These are phyloP conservation scores for Palythoa heliodiscus DNA, from an alignment of 92 coral and sea anemone genomes.

Conservation along the genomic window DNA sequence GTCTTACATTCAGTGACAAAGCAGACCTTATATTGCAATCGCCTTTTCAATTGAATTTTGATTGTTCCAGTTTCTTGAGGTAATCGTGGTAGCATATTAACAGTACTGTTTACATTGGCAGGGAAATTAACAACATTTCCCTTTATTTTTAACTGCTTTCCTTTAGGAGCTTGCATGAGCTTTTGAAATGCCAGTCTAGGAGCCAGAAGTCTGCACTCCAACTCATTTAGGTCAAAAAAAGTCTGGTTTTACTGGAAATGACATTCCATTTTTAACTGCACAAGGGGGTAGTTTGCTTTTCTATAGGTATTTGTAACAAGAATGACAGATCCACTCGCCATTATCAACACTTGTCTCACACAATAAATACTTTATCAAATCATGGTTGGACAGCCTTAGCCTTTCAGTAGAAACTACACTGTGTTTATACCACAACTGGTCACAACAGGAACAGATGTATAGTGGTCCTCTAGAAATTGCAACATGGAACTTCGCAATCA, in stretches of 20 bases:
- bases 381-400: not conserved
- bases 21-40: not conserved
- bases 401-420: not conserved
- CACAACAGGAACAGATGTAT: not conserved
- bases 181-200: constrained; percentile 5
- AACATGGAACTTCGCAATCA: not conserved
- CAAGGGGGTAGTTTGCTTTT: constrained; percentile 14
- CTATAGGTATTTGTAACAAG: not conserved
- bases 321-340: not conserved
- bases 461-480: not conserved
- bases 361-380: not conserved
- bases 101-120: not conserved
- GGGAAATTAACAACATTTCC: constrained; percentile 11
- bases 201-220: constrained; percentile 15
- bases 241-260: not conserved
- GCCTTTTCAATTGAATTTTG: not conserved
- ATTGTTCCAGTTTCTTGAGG: not conserved
- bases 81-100: not conserved
- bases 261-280: not conserved
- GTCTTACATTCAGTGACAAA: constrained; percentile 14
- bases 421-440: not conserved
- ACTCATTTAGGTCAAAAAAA: constrained; percentile 9
- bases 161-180: constrained; percentile 1
- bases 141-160: not conserved
- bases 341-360: not conserved